Conservation (phyloP, 2,113 vertebrate genomes). For the Anhinga rufa region DNA sequence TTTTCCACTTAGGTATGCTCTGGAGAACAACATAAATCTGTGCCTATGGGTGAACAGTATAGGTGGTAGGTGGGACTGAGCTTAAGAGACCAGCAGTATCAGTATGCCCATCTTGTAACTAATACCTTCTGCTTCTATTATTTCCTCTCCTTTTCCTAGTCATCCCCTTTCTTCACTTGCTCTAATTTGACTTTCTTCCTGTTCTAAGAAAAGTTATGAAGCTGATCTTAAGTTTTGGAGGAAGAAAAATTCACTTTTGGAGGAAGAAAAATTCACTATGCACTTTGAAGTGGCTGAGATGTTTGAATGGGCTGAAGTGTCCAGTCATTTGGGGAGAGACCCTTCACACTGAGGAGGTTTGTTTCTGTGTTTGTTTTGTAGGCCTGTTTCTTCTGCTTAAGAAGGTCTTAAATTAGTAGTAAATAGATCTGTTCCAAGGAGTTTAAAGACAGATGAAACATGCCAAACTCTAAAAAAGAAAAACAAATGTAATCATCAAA, state of each 20-base stretch:
- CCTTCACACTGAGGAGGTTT: neutral
- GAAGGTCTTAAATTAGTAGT: neutral
- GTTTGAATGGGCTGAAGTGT: neutral
- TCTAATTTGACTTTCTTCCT: neutral
- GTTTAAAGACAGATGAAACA: neutral
- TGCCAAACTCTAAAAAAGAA: neutral
- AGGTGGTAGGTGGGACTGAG: neutral
- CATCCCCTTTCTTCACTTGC: neutral
- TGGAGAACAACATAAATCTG: neutral
- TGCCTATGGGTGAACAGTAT: neutral
- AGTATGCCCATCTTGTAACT: neutral
- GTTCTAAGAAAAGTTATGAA: neutral
- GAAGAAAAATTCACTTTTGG: neutral
- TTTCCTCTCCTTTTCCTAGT: neutral
- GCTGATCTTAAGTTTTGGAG: neutral
- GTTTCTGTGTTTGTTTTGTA: neutral
- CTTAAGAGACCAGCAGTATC: neutral
- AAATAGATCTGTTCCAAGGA: neutral
- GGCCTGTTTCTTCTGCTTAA: neutral
- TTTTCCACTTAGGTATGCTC: neutral
- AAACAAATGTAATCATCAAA: neutral
- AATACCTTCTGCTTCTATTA: neutral
- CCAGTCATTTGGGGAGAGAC: neutral
- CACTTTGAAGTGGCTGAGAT: neutral
- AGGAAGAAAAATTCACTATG: neutral